phyloP scores from a whole-genome alignment of 2,888 invertebrate genomes.

The Yponomeuta cagnagella region DNA sequence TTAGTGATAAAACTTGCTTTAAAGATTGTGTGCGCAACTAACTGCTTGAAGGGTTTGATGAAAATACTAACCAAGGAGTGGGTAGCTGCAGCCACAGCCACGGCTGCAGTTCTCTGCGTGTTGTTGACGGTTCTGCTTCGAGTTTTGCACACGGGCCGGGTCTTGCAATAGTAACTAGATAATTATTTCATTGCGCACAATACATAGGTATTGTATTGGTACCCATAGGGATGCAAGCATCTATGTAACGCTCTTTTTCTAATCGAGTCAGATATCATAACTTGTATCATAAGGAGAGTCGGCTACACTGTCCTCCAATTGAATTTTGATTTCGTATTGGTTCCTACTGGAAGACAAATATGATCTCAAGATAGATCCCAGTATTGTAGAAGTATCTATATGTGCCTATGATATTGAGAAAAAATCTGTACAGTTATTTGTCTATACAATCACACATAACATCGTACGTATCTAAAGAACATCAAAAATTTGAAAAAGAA shows the following conservation, averaged over 20 bases:
- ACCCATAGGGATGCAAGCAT: not conserved
- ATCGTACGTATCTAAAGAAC: no score
- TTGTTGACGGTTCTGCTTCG: not conserved
- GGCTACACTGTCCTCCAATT: not conserved
- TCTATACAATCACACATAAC: slow-evolving; percentile 7
- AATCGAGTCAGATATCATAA: not conserved
- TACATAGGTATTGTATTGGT: not conserved
- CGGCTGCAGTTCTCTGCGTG: not conserved
- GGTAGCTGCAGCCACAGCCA: slow-evolving; percentile 33
- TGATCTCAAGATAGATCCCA: slow-evolving; percentile 10
- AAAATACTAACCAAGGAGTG: slow-evolving; percentile 65
- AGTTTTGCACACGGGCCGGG: slow-evolving; percentile 51
- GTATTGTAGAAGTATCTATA: slow-evolving; percentile 14
- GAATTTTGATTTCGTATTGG: slow-evolving; percentile 3
- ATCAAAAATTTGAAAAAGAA: not conserved
- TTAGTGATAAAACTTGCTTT: slow-evolving; percentile 39
- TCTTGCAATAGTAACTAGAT: slow-evolving; percentile 62
- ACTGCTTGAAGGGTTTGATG: slow-evolving; percentile 65
- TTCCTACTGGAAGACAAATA: slow-evolving; percentile 1
- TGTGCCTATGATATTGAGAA: slow-evolving; percentile 11
- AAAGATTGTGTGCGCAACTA: slow-evolving; percentile 45
- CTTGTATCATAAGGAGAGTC: not conserved
- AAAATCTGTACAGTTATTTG: slow-evolving; percentile 2
- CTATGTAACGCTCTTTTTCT: not conserved
- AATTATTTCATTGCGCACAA: slow-evolving; percentile 52